phyloP scores from a whole-genome alignment of 2,888 invertebrate genomes.

The Cecidostiba fungosa region DNA sequence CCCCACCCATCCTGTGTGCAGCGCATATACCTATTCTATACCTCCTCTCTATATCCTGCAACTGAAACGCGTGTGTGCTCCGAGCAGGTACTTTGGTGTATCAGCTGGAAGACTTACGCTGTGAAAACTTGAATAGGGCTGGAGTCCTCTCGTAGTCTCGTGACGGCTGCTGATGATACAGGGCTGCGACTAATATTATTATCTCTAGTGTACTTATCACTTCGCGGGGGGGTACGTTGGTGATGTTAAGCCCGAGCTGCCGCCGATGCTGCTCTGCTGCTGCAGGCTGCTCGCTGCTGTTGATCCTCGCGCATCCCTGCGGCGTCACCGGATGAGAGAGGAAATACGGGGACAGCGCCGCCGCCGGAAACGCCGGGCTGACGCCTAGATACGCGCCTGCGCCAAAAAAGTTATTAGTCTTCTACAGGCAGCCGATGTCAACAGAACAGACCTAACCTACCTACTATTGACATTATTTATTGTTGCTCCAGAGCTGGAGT shows the following conservation, averaged over 20 bases:
- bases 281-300: too few species aligned
- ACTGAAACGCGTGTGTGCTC: too few species aligned
- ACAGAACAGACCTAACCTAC: not conserved
- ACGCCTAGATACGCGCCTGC: constrained; percentile 51
- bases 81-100: too few species aligned
- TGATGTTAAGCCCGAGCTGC: not conserved
- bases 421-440: not conserved
- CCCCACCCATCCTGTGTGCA: not conserved
- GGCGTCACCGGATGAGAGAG: constrained; percentile 52
- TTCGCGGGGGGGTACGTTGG: constrained; percentile 4
- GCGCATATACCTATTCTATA: not conserved
- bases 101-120: too few species aligned
- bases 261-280: not conserved
- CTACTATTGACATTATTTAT: not conserved
- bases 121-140: not conserved
- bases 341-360: constrained; percentile 14
- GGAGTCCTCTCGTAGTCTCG: too few species aligned
- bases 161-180: not conserved
- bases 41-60: not conserved
- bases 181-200: not conserved
- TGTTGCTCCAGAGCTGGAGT: not conserved
- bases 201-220: not conserved
- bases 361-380: constrained; percentile 50
- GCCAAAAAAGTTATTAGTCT: not conserved
- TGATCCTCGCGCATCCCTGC: constrained; percentile 41